Base-by-base conservation (phyloP, 2,113 vertebrate species). In the Ptychochromis oligacanthus region DNA sequence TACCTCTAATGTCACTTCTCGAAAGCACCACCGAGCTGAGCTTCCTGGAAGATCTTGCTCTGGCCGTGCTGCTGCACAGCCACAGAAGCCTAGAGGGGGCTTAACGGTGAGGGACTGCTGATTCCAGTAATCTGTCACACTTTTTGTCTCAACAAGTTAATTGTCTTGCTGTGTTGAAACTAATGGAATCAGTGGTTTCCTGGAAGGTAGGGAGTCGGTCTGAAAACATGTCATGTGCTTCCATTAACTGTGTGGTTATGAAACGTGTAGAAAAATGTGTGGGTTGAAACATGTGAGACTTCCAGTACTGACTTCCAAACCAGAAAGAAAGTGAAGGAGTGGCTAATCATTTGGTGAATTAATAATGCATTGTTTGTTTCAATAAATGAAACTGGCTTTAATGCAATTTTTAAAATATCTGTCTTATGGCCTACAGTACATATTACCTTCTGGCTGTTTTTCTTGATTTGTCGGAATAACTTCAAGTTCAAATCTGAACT, bases 401-500 rank as follows among this genome's bases (percentile, higher is more conserved):
- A 59, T 72, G 46, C 28, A 49, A 49, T 54, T 72, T 31, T 31
- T 40, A 43, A 11, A 76, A 20, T 28, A 40, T 24, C 54, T 57
- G 7, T 31, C 26, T 46, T 34, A 31, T 46, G 40, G 40, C 40
- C 74, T 57, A 31, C 3, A 2, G 49, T 57, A 31, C 3, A 2
- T 52, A 52, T 26, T 52, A 10, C 17, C 26, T 74, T 74, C 17
- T 54, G 76, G 14, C 7, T 59, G 4, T 67, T 65, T 55, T 59
- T 10, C n/a, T 28, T 46, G 67, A 72, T 72, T 72, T 72, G 43
- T 46, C 31, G 20, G 43, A 72, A 31, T 72, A 52, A 31, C 26
- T 36, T n/a, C 82, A 83, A 79, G 80, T 80, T 85, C 22, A 82
- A 79, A 62, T 79, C 52, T 84, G 81, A 84, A 60, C 77, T 52